These are phyloP conservation scores for Ectobius pallidus DNA, from an alignment of 2,888 invertebrate genomes.

Conservation along the genomic window DNA sequence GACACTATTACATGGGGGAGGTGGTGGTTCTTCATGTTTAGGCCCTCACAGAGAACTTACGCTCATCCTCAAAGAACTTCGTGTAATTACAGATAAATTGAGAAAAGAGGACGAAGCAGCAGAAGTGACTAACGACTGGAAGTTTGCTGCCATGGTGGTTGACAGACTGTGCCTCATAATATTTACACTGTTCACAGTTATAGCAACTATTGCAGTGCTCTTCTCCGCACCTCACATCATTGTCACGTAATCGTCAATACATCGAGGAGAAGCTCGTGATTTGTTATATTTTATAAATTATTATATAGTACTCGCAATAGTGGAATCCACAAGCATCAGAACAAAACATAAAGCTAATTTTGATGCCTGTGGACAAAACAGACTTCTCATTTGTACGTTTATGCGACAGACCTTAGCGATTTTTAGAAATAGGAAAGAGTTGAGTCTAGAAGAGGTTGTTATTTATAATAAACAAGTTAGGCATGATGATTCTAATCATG, in stretches of 20 bases:
- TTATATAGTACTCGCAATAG: conserved; percentile 11
- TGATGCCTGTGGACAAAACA: neutral
- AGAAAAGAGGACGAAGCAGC: conserved; percentile 93
- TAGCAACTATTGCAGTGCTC: conserved; percentile 96
- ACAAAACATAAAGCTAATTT: neutral
- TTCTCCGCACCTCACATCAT: conserved; percentile 96
- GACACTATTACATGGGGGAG: conserved; percentile 61
- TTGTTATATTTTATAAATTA: conserved; percentile 17
- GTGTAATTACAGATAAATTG: conserved; percentile 92
- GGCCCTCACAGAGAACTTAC: conserved; percentile 94
- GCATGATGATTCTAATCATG: neutral
- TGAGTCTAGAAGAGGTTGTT: conserved; percentile 10
- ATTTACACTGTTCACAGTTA: conserved; percentile 98
- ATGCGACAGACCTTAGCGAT: neutral
- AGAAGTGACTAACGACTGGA: conserved; percentile 97
- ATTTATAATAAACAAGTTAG: neutral
- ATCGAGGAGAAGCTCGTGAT: neutral
- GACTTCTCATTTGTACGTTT: neutral
- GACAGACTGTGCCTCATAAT: conserved; percentile 99
- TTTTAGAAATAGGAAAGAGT: neutral
- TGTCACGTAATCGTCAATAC: conserved; percentile 70
- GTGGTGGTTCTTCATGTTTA: conserved; percentile 80
- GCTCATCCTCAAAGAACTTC: conserved; percentile 89
- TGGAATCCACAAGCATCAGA: neutral
- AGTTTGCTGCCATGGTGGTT: conserved; percentile 99